Evolutionary conservation across 2,113 vertebrate genomes (phyloP).

Genomic region (Protobothrops mucrosquamatus): DNA sequence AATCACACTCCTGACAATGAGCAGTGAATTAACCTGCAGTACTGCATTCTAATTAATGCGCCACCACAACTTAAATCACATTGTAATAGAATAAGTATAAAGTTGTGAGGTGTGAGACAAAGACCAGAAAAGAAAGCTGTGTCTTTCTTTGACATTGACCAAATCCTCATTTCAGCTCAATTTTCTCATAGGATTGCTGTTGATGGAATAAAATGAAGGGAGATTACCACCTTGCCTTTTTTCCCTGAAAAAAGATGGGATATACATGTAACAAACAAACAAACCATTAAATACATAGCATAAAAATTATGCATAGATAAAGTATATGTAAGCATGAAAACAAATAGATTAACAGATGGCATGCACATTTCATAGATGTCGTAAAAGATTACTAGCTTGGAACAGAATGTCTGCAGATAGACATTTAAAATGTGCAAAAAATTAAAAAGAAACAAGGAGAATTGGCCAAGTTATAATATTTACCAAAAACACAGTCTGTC

Average conservation of each 20-base stretch:
- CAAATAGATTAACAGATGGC: constrained; percentile 60
- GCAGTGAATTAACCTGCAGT: too few relatives aligned
- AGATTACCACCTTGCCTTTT: not conserved
- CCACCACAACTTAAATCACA: not conserved
- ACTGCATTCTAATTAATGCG: too few relatives aligned
- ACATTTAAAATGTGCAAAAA: constrained; percentile 16
- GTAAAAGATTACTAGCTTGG: constrained; percentile 38
- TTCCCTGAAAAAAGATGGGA: not conserved
- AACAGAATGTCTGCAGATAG: constrained; percentile 6
- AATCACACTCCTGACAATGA: too few relatives aligned
- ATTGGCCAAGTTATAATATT: constrained; percentile 30
- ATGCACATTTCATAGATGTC: constrained; percentile 56
- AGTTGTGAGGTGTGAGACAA: not conserved
- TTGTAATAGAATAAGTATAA: not conserved
- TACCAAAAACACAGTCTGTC: not conserved
- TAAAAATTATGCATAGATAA: constrained; percentile 56
- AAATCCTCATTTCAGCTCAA: not conserved
- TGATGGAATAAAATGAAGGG: not conserved
- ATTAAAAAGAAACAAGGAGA: not conserved
- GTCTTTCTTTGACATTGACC: not conserved
- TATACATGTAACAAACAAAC: not conserved
- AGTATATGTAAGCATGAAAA: constrained; percentile 34
- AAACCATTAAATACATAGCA: not conserved
- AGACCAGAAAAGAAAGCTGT: not conserved
- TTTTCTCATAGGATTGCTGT: not conserved